Evolutionary conservation across 2,888 invertebrate genomes (phyloP).

Genomic region (Pristionchus maxplancki): DNA sequence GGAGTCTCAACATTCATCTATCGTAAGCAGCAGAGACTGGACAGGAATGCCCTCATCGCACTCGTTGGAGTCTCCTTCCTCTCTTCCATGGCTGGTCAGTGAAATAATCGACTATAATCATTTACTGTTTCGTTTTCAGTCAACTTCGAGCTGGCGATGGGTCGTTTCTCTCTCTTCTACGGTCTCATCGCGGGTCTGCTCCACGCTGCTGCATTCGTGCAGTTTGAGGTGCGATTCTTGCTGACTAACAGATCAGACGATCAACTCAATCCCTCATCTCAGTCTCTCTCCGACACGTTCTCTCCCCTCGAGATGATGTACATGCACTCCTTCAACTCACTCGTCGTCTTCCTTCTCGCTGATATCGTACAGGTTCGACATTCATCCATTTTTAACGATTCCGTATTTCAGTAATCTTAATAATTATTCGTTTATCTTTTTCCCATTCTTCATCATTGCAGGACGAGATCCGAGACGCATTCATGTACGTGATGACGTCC

Average conservation of each 20-base stretch:
- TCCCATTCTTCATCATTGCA: slow-evolving; percentile 49
- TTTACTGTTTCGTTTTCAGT: slow-evolving; percentile 60
- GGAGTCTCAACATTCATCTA: slow-evolving; percentile 54
- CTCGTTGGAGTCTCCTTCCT: slow-evolving; percentile 2
- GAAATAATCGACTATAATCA: not conserved
- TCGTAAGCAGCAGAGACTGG: slow-evolving; percentile 32
- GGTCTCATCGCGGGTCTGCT: slow-evolving; percentile 66
- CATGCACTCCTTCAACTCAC: slow-evolving; percentile 75
- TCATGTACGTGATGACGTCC: slow-evolving; percentile 75
- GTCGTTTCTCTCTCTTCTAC: slow-evolving; percentile 72
- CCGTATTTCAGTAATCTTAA: too few relatives aligned
- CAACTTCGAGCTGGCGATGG: slow-evolving; percentile 69
- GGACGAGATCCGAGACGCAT: slow-evolving; percentile 76
- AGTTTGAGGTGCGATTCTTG: not conserved
- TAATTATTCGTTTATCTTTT: too few relatives aligned
- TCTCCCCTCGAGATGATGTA: slow-evolving; percentile 72
- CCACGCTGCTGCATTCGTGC: slow-evolving; percentile 61
- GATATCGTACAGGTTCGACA: slow-evolving; percentile 70
- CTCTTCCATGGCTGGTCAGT: slow-evolving; percentile 47
- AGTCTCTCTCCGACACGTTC: slow-evolving; percentile 61
- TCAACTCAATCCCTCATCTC: slow-evolving; percentile 53
- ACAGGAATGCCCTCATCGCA: slow-evolving; percentile 37
- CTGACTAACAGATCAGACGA: not conserved
- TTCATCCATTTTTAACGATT: too few relatives aligned
- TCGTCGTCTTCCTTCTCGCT: slow-evolving; percentile 73